Evolutionary conservation across 2,888 invertebrate genomes (phyloP).

Genomic region (Bhutanitis thaidina): DNA sequence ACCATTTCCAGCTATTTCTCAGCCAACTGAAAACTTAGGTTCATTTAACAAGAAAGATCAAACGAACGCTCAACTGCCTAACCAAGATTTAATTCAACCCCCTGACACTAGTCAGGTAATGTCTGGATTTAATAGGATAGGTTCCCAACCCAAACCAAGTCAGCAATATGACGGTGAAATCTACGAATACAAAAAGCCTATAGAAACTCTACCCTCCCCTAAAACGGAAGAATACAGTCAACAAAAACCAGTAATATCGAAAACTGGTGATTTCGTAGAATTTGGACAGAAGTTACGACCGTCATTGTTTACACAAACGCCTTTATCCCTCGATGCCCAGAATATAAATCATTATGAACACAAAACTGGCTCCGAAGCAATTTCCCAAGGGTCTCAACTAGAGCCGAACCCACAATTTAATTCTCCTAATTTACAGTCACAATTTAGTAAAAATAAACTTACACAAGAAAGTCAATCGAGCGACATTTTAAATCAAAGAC

Average conservation of each 20-base stretch:
- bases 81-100: not conserved
- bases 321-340: not conserved
- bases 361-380: not conserved
- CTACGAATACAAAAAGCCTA: constrained; percentile 58
- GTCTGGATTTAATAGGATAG: constrained; percentile 6
- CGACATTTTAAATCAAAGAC: too few species aligned
- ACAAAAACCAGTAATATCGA: not conserved
- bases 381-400: not conserved
- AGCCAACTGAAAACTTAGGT: not conserved
- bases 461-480: too few species aligned
- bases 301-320: not conserved
- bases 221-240: constrained; percentile 20
- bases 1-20: constrained; percentile 37
- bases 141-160: constrained; percentile 9
- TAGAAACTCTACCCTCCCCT: constrained; percentile 35
- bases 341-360: not conserved
- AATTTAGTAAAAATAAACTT: not conserved
- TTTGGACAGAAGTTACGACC: constrained; percentile 23
- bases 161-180: constrained; percentile 44
- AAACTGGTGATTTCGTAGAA: constrained; percentile 11
- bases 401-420: not conserved
- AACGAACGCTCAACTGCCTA: not conserved
- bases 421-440: constrained; percentile 2
- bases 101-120: not conserved
- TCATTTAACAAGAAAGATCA: not conserved